Base-by-base conservation (phyloP, 2,113 vertebrate species). In the Tenebrosternarchus preto region DNA sequence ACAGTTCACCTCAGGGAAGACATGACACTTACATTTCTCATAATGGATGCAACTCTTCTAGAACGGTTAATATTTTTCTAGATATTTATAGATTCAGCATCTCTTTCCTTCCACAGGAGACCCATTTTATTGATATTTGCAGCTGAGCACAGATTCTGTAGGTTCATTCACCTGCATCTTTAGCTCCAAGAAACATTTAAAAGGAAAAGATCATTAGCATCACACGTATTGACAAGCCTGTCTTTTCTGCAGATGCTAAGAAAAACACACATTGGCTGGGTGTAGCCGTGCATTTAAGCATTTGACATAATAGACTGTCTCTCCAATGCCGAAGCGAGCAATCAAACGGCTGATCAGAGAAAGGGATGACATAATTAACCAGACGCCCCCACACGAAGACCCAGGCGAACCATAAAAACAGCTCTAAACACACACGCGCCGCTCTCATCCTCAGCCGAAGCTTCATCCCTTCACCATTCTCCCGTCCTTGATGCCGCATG, bases 281-380 rank as follows among this genome's bases (percentile, higher is more conserved):
- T 78, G 80, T 81, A 77, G 80, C 56, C 67, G 66, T 59, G 77
- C 71, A 68, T 75, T 71, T 79, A 67, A 61, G 76, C 72, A 72
- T 71, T 78, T 79, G 80, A 80, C 76, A 69, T 84, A 73, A 43
- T 39, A 79, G 76, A 63, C 33, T 36, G 9, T 50, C 82, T 82
- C 80, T 79, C 55, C 20, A 15, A 53, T 60, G 25, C 73, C 74
- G 78, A 73, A 71, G 82, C 78, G 63, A 72, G 80, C 73, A 84
- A 68, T 72, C 75, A 81, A 78, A 77, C 69, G 60, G 75, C 78
- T 69, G 61, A 81, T 77, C 46, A 67, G 70, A 75, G 64, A 69
- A 63, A 76, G 33, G 46, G 78, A 83, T 83, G 56, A 83, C 81
- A 57, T 53, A 75, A 73, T 73, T 74, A 75, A 77, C 78, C 81